Conservation (phyloP, 1,140 invertebrate genomes). For the Lepidurus couesii region DNA sequence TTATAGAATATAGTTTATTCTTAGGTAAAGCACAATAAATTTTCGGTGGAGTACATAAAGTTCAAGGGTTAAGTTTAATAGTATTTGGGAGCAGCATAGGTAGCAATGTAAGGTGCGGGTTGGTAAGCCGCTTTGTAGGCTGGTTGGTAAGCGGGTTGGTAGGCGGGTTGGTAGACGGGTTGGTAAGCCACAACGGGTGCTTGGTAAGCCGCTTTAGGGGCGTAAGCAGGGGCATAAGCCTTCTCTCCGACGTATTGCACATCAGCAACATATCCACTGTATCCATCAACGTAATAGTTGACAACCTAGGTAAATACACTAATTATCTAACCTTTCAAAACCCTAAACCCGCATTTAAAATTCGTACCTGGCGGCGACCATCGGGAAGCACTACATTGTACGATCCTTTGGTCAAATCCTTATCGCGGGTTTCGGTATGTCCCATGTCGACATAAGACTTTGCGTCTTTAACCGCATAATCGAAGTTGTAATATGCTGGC, state of each 20-base stretch:
- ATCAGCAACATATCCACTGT: slow-evolving; percentile 28
- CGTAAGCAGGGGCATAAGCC: background rate
- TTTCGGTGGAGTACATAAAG: background rate
- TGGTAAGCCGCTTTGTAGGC: background rate
- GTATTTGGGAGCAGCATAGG: slow-evolving; percentile 7
- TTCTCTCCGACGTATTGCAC: slow-evolving; percentile 28
- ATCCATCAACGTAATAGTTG: slow-evolving; percentile 28
- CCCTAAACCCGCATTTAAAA: background rate
- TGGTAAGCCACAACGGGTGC: background rate
- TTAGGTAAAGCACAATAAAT: background rate
- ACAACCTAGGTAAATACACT: background rate
- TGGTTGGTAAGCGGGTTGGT: background rate
- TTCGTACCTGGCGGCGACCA: slow-evolving; percentile 29
- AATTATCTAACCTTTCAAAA: background rate
- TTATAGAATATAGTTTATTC: too few species aligned
- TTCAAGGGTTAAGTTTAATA: background rate
- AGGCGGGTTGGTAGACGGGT: background rate
- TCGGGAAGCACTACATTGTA: slow-evolving; percentile 39
- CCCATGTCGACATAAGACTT: slow-evolving; percentile 36
- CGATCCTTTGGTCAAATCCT: slow-evolving; percentile 37
- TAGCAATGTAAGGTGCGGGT: background rate
- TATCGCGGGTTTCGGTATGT: slow-evolving; percentile 36
- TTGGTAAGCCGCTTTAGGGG: background rate
- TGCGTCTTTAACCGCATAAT: slow-evolving; percentile 23
- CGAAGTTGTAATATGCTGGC: background rate